phyloP scores from a whole-genome alignment of 92 coral and sea anemone species.

The Porites rus region DNA sequence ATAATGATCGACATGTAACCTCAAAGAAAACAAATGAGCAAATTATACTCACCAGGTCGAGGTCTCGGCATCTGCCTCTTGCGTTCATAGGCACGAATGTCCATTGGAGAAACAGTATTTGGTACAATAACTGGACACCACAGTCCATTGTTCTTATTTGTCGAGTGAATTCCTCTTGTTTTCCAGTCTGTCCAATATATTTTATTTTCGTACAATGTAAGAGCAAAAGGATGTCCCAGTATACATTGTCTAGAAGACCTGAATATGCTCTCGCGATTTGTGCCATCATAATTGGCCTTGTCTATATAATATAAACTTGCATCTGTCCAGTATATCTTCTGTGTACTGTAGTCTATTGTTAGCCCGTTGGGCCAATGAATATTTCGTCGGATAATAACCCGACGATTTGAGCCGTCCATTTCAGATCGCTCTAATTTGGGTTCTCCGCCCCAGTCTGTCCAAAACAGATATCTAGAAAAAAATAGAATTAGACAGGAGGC shows the following conservation, averaged over 20 bases:
- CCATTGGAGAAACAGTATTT: conserved; percentile 84
- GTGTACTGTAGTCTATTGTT: conserved; percentile 81
- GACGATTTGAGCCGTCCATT: conserved; percentile 87
- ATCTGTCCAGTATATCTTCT: conserved; percentile 94
- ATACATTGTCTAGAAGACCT: conserved; percentile 41
- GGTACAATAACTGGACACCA: conserved; percentile 63
- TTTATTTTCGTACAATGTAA: conserved; percentile 79
- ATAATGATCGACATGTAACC: too few relatives aligned
- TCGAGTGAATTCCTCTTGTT: conserved; percentile 71
- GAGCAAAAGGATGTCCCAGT: conserved; percentile 84
- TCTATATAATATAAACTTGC: conserved; percentile 81
- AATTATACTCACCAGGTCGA: conserved; percentile 5
- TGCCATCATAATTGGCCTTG: conserved; percentile 77
- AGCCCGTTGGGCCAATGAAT: conserved; percentile 98
- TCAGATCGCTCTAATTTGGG: conserved; percentile 94
- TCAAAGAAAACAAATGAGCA: too few relatives aligned
- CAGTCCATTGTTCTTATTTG: conserved; percentile 78
- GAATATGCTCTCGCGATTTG: conserved; percentile 62
- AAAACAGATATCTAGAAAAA: conserved; percentile 83
- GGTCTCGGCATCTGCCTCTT: conserved; percentile 58
- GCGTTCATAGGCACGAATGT: conserved; percentile 78
- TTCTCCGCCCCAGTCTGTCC: conserved; percentile 98
- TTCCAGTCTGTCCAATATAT: conserved; percentile 98
- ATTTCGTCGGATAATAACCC: conserved; percentile 59
- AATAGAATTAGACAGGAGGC: background rate